Evolutionary conservation across 2,113 vertebrate genomes (phyloP).

Genomic region (Micronisus gabar): DNA sequence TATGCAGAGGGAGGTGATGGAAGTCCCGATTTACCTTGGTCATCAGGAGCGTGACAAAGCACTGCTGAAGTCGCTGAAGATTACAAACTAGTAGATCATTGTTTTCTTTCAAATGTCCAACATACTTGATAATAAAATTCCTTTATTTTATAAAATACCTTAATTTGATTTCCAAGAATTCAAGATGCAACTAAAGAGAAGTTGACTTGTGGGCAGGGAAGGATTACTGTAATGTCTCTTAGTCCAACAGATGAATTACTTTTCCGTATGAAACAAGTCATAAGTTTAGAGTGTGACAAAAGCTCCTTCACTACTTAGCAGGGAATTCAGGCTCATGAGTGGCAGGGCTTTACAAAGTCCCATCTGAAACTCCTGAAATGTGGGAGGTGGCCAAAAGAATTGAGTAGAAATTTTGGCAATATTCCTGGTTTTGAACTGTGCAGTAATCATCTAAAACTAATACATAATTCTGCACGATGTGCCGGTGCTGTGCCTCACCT

Average conservation of each 20-base stretch:
- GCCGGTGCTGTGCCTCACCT: neutral
- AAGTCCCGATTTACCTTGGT: neutral
- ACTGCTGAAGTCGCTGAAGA: neutral
- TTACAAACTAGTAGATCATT: neutral
- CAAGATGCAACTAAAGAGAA: neutral
- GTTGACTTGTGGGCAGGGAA: neutral
- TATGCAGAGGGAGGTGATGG: no score
- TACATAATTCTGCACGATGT: fast-evolving
- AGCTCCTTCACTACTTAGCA: neutral
- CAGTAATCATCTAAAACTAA: neutral
- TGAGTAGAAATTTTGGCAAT: neutral
- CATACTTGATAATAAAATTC: neutral
- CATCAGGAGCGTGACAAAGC: neutral
- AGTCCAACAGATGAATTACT: neutral
- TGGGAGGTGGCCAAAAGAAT: neutral
- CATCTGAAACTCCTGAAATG: neutral
- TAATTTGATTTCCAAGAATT: no score
- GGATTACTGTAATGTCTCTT: neutral
- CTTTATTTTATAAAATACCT: neutral
- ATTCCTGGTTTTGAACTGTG: neutral
- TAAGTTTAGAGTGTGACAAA: no score
- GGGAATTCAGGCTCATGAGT: neutral
- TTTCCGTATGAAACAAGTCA: neutral
- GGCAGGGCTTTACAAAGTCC: neutral
- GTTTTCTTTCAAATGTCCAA: neutral